phyloP scores from a whole-genome alignment of 53 echinoderm and acorn worm species.

The Temnopleurus reevesii region DNA sequence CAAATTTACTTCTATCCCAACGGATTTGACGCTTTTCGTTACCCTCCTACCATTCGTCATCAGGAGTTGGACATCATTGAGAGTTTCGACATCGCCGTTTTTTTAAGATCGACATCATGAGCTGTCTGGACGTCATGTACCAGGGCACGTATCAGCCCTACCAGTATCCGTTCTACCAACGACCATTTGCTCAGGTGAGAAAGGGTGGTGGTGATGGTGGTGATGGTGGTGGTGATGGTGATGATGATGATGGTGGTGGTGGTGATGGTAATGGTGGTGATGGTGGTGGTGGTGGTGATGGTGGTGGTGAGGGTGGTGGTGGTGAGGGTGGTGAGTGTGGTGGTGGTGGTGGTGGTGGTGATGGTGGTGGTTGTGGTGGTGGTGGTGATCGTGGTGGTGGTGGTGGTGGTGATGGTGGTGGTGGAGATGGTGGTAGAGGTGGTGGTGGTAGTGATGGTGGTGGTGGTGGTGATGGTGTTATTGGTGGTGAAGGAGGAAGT shows the following conservation, averaged over 20 bases:
- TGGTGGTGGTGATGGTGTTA: not conserved
- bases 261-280: not conserved
- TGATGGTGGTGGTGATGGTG: not conserved
- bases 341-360: not conserved
- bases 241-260: not conserved
- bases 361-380: not conserved
- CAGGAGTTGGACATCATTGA: not conserved
- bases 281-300: not conserved
- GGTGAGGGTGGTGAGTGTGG: not conserved
- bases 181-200: constrained; percentile 75
- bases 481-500: not conserved
- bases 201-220: not conserved
- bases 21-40: too few relatives aligned
- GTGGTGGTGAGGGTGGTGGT: not conserved
- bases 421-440: not conserved
- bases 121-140: constrained; percentile 94
- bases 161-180: constrained; percentile 86
- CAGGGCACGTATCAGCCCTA: constrained; percentile 85
- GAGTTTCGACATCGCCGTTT: not conserved
- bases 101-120: constrained; percentile 64
- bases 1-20: too few relatives aligned
- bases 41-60: not conserved
- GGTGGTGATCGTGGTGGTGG: not conserved
- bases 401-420: not conserved
- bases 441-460: not conserved